Evolutionary conservation across 2,888 invertebrate species (phyloP).

Genomic region (Ophioninae sp.): DNA sequence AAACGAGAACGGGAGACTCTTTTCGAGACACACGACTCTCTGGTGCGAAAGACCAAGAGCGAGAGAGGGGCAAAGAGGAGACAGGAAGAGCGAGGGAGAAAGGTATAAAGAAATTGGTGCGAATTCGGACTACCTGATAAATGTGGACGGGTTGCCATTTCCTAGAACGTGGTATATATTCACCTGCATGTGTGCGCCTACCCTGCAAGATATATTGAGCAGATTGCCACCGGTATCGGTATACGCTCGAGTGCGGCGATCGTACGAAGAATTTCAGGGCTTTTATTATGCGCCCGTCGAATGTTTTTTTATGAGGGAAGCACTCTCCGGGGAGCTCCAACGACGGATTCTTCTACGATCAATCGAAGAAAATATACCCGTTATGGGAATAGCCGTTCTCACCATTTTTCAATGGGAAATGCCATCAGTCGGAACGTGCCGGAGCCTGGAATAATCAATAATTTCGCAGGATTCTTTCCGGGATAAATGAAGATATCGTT

Average conservation of each 20-base stretch:
- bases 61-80: not conserved
- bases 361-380: no score
- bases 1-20: constrained; percentile 50
- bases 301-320: not conserved
- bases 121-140: constrained; percentile 29
- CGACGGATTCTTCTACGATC: no score
- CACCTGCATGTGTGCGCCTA: not conserved
- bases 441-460: no score
- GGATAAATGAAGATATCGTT: no score
- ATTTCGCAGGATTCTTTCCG: no score
- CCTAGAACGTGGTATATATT: constrained; percentile 14
- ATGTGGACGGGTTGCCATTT: constrained; percentile 12
- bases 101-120: not conserved
- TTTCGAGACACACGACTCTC: constrained; percentile 27
- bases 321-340: no score
- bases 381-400: no score
- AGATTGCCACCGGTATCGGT: not conserved
- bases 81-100: constrained; percentile 6
- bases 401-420: no score
- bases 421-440: no score
- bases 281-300: not conserved
- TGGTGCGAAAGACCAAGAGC: constrained; percentile 32
- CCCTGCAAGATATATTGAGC: not conserved
- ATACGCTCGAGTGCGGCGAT: not conserved
- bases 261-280: not conserved